Conservation (phyloP, 2,888 invertebrate genomes). For the Macrosoma leucophasiata region DNA sequence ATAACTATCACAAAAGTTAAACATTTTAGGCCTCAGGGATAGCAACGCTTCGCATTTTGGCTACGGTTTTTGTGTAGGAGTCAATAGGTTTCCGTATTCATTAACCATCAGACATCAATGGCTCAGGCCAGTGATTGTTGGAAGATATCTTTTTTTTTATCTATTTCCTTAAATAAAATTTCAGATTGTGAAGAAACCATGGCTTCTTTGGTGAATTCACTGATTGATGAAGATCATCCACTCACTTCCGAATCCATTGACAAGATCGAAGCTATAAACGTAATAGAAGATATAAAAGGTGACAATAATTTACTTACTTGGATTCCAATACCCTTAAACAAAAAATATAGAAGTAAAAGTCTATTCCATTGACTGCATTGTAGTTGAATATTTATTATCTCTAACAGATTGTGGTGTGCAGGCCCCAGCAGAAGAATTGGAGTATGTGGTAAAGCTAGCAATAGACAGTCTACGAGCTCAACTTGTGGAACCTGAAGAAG, state of each 20-base stretch:
- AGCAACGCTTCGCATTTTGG: no score
- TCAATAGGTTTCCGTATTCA: no score
- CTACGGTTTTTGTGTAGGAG: no score
- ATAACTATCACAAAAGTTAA: no score
- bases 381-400: not conserved
- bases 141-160: not conserved
- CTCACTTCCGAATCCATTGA: slow-evolving; percentile 41
- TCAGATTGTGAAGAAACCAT: slow-evolving; percentile 55
- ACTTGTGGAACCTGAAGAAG: slow-evolving; percentile 40
- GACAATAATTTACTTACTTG: no score
- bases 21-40: no score
- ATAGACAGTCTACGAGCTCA: slow-evolving; percentile 52
- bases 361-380: no score
- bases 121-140: no score
- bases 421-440: slow-evolving; percentile 37
- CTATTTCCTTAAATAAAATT: slow-evolving; percentile 16
- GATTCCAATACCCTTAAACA: no score
- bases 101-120: no score
- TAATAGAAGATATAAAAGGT: slow-evolving; percentile 57
- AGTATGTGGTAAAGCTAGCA: slow-evolving; percentile 36
- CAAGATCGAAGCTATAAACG: slow-evolving; percentile 34
- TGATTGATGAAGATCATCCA: slow-evolving; percentile 42
- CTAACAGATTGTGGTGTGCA: slow-evolving; percentile 48
- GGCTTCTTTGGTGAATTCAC: slow-evolving; percentile 54
- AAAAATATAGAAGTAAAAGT: no score